These are phyloP conservation scores for Atractosteus spatula DNA, from an alignment of 2,113 vertebrate genomes.

Conservation along the genomic window DNA sequence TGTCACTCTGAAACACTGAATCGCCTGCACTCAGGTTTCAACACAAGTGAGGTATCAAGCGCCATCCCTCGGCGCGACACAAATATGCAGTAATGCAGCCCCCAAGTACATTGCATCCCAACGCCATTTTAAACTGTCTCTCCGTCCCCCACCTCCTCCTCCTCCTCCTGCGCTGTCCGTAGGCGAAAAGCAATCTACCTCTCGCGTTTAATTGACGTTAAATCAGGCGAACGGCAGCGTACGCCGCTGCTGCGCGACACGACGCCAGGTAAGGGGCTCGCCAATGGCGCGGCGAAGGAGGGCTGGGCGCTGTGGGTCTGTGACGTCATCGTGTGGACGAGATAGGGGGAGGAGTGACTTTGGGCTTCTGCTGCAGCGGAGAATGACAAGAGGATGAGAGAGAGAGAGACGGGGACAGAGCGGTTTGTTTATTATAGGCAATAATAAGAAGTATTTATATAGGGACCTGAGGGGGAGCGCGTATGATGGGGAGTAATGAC, in stretches of 20 bases:
- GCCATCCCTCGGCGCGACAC: background rate
- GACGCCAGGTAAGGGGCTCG: background rate
- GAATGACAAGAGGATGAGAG: slow-evolving; percentile 67
- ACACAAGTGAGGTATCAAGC: background rate
- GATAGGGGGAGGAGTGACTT: slow-evolving; percentile 60
- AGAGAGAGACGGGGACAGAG: slow-evolving; percentile 43
- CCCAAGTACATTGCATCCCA: background rate
- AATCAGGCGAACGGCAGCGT: background rate
- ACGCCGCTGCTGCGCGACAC: background rate
- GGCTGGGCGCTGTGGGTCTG: slow-evolving; percentile 17
- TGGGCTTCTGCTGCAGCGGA: slow-evolving; percentile 67
- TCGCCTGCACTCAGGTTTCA: background rate
- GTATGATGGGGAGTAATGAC: slow-evolving; percentile 52
- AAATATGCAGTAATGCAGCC: background rate
- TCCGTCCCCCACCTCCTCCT: background rate
- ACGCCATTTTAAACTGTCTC: background rate
- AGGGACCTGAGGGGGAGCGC: slow-evolving; percentile 41
- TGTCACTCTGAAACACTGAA: no score
- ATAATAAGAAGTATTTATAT: slow-evolving; percentile 47
- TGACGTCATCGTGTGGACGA: slow-evolving; percentile 54
- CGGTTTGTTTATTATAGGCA: slow-evolving; percentile 32
- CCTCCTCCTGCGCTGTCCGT: no score
- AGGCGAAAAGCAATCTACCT: background rate
- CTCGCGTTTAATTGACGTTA: background rate
- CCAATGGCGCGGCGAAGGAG: slow-evolving; percentile 25